Evolutionary conservation across 2,113 vertebrate species (phyloP), one percentile per base, ranked within the genome.

Genomic region (Chionis minor): DNA sequence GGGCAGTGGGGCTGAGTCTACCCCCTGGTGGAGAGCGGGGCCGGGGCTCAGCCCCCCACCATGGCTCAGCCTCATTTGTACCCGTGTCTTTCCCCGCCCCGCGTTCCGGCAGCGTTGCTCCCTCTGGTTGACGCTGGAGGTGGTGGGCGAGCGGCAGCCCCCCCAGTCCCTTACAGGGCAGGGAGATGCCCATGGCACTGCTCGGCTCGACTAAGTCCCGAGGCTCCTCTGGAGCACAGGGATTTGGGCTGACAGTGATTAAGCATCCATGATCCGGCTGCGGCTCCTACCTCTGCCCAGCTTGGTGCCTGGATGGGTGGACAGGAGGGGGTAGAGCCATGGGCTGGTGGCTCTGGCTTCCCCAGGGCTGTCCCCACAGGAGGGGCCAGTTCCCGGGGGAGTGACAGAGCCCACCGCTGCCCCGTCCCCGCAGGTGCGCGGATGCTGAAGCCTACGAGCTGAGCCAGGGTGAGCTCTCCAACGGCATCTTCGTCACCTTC

Each of bases 371-470:
- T 51, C 1, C 0, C 30, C 33, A 42, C 2, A 1, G 14, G 21
- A 40, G 47, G 19, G 8, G 3, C 45, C 5, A 6, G 8, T 51
- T 92, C 58, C 61, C 1, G 2, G 52, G 69, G 59, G 12, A 58
- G 33, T 2, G 42, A 52, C 2, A 6, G 45, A 67, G 62, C 35
- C 6, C 2, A 3, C 13, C 5, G 3, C n/a, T 67, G 70, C 14
- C 35, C n/a, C 19, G 1, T 81, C 13, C 55, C 65, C 0, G 0
- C 94, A 99, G 99, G 89, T 99, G 99, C 0, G 98, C 97, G 0
- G 99, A 99, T 1, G 99, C 99, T 0, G 98, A 99, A 91, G 99
- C 99, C 8, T 99, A 98, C 12, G 99, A 99, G 96, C 98, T 99
- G 93, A 98, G 98, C 90, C 97, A 98, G 81, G 97, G 98, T 0